These are phyloP conservation scores for Marronus borbonicus DNA, from an alignment of 2,888 invertebrate genomes.

Conservation along the genomic window DNA sequence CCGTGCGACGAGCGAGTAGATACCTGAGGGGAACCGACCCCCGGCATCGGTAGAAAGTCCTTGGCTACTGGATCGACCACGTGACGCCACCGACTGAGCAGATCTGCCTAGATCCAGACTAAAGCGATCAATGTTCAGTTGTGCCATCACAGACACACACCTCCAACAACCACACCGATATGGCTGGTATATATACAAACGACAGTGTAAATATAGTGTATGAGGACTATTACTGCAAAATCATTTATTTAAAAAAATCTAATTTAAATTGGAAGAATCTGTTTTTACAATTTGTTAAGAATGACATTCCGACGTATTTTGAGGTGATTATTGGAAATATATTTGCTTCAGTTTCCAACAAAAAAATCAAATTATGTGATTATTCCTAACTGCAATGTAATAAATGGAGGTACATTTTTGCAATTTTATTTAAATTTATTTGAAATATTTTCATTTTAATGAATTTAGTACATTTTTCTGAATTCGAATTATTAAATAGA, in stretches of 20 bases:
- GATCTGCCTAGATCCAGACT: constrained; percentile 74
- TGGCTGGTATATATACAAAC: constrained; percentile 47
- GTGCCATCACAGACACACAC: constrained; percentile 77
- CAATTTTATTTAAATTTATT: not conserved
- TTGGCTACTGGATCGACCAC: constrained; percentile 76
- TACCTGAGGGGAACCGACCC: constrained; percentile 59
- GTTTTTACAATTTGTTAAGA: constrained; percentile 21
- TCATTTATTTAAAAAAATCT: constrained; percentile 4
- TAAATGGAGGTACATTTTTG: not conserved
- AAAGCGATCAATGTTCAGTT: constrained; percentile 77
- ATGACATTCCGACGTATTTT: not conserved
- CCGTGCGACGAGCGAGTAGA: constrained; percentile 71
- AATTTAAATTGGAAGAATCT: constrained; percentile 1
- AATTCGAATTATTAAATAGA: too few species aligned
- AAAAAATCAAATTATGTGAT: not conserved
- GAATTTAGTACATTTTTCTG: too few species aligned
- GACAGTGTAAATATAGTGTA: not conserved
- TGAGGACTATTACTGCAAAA: not conserved
- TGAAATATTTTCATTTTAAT: not conserved
- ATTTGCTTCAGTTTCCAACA: not conserved
- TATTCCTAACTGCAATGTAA: not conserved
- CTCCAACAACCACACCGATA: constrained; percentile 65
- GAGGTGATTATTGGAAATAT: not conserved
- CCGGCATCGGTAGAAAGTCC: constrained; percentile 73
- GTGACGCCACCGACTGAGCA: constrained; percentile 79